Percentiles rank a stretch among this genome's conserved stretches.
Conservation (phyloP, 2,888 invertebrate species). For the Drosophila antonietae region DNA sequence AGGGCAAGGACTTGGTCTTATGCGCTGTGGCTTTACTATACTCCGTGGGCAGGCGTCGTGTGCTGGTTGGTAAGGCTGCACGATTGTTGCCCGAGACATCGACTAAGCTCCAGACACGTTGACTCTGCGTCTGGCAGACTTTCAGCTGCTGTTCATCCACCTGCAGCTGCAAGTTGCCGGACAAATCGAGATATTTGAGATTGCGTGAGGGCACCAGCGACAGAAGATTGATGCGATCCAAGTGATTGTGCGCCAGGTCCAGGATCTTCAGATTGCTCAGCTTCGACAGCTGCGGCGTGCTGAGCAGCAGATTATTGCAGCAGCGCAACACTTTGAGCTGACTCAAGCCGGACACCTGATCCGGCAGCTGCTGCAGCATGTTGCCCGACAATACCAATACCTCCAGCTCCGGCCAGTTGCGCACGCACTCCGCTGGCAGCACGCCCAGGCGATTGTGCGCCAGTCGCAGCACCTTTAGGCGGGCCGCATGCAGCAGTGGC, state of each 20-base stretch:
- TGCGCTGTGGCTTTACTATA: constrained; percentile 54
- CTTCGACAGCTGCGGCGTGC: constrained; percentile 91
- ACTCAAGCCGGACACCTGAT: constrained; percentile 89
- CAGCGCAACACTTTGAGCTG: constrained; percentile 91
- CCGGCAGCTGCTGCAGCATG: constrained; percentile 90
- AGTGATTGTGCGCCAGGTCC: constrained; percentile 93
- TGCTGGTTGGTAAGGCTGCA: constrained; percentile 87
- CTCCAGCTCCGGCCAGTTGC: constrained; percentile 91
- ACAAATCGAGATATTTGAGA: constrained; percentile 93
- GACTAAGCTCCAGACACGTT: constrained; percentile 92
- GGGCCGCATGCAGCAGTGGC: constrained; percentile 88
- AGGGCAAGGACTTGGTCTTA: constrained; percentile 87
- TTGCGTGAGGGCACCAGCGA: constrained; percentile 92
- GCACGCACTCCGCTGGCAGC: constrained; percentile 90
- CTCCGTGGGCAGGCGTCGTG: constrained; percentile 12
- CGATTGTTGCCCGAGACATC: constrained; percentile 93
- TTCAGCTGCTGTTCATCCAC: constrained; percentile 93
- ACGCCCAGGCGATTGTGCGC: constrained; percentile 92
- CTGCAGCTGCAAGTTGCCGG: constrained; percentile 92
- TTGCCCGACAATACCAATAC: constrained; percentile 94
- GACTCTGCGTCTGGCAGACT: constrained; percentile 91
- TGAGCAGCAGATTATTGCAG: constrained; percentile 92
- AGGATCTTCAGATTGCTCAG: constrained; percentile 90
- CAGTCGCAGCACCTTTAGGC: constrained; percentile 89
- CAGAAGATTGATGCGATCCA: constrained; percentile 91